Percentiles rank a stretch among this genome's conserved stretches.
phyloP scores from a whole-genome alignment of 2,113 vertebrate genomes.

The Notiomystis cincta region DNA sequence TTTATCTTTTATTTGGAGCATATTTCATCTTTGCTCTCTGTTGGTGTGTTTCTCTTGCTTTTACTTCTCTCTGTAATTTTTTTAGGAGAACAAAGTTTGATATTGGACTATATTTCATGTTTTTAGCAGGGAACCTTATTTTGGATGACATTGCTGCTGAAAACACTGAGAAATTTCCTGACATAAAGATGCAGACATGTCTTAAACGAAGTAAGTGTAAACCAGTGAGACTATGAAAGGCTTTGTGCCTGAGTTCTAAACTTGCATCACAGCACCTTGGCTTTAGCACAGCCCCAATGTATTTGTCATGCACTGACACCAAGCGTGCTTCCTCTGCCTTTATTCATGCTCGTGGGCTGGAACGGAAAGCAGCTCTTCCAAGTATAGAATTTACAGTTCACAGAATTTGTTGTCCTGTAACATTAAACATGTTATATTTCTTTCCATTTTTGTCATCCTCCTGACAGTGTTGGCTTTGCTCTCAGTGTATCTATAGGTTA shows the following conservation, averaged over 20 bases:
- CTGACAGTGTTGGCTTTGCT: not conserved
- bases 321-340: not conserved
- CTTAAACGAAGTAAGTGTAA: constrained; percentile 69
- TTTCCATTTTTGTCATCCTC: not conserved
- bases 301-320: not conserved
- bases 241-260: not conserved
- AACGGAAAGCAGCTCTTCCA: not conserved
- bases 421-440: not conserved
- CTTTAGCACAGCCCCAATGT: not conserved
- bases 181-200: constrained; percentile 33
- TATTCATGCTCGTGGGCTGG: not conserved
- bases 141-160: constrained; percentile 50
- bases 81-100: not conserved
- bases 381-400: not conserved
- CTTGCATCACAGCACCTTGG: not conserved
- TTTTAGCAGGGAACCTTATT: constrained; percentile 52
- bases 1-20: not conserved
- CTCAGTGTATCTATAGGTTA: not conserved
- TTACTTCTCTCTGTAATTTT: not conserved
- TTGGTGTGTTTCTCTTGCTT: not conserved
- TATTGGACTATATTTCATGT: not conserved
- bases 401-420: not conserved
- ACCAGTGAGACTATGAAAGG: not conserved
- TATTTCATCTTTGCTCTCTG: not conserved
- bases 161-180: constrained; percentile 4